Evolutionary conservation across 2,113 vertebrate species (phyloP), one percentile per base, ranked within the genome.

Genomic region (Nicator chloris): DNA sequence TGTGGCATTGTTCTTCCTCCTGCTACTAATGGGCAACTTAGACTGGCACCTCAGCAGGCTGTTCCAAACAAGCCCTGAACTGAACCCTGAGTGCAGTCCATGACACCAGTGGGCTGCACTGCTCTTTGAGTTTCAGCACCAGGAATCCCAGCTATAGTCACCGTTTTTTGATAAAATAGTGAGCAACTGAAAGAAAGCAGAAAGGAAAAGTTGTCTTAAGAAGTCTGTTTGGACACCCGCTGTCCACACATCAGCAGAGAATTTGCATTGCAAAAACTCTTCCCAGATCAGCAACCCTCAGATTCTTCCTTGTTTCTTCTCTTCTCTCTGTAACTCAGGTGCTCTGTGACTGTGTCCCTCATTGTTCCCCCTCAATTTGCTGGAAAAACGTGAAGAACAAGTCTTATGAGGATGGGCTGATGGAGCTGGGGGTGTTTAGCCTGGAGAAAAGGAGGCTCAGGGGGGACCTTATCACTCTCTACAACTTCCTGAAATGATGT

Each of bases 151-250:
- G 40, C 37, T 47, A 64, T 8, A 84, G 35, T 16, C 33, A 87
- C 1, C 0, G 0, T 3, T 61, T 68, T 82, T 35, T 51, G 3
- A 61, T 23, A 72, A 51, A 85, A 69, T 0, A 60, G 10, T 2
- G 8, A 71, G 35, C 20, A 91, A 64, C 30, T 45, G 8, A 90
- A 75, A 35, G 39, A 42, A 68, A 26, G 22, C 7, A 72, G 40
- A 82, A 90, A 68, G 13, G 7, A 28, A 79, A 82, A 88, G 16
- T 14, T 27, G 19, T 11, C 39, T 61, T 57, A 86, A 72, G 13
- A 51, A 54, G 17, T 21, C 30, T 68, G 6, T 82, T 44, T 85
- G 57, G 79, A 88, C 35, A 82, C 2, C 3, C 10, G 30, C 39
- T 53, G 33, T 22, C 24, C 33, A 15, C 10, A 20, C 23, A 78